Evolutionary conservation across 2,888 invertebrate species (phyloP), one percentile per base, ranked within the genome.

Genomic region (Dascillus cervinus): DNA sequence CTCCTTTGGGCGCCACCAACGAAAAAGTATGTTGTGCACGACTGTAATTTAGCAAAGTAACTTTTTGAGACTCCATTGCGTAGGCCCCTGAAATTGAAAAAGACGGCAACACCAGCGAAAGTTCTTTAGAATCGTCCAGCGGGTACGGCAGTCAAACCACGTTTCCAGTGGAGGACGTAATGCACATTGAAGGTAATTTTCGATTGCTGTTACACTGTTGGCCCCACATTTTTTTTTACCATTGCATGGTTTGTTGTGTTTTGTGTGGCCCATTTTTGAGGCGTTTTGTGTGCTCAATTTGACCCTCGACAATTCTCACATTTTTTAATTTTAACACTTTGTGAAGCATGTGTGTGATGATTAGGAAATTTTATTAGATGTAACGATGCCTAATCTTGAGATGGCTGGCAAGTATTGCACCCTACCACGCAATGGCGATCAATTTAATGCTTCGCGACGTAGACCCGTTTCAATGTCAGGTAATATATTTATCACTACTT

Each of bases 91-190:
- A 66, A 52, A 64, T 60, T 32, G 66, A 65, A 45, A 61, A 62
- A 43, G 64, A 64, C 44, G 75, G 78, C 52, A 78, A 77, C 52
- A 79, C 78, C 10, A 82, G 82, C 44, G 82, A 82, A 52, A 81
- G 82, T 9, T 82, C 82, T 0, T 60, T 82, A 28, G 82, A 82
- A 46, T 82, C 82, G 0, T 82, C 82, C 13, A 82, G 82, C 45
- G 82, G 82, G 1, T 83, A 83, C 52, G 82, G 82, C 23, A 83
- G 82, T 52, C 83, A 83, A 53, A 82, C 80, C 2, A 79, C 79
- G 5, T 76, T 81, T 52, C 77, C 78, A 0, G 67, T 67, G 0
- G 75, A 76, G 40, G 76, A 76, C 32, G 46, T 45, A 13, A 33
- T 35, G 12, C 54, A 54, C 14, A 44, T 41, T 21, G 57, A 59